Percentiles rank a stretch among this genome's conserved stretches.
phyloP scores from a whole-genome alignment of 2,797 vertebrate species.

The Heliangelus exortis region DNA sequence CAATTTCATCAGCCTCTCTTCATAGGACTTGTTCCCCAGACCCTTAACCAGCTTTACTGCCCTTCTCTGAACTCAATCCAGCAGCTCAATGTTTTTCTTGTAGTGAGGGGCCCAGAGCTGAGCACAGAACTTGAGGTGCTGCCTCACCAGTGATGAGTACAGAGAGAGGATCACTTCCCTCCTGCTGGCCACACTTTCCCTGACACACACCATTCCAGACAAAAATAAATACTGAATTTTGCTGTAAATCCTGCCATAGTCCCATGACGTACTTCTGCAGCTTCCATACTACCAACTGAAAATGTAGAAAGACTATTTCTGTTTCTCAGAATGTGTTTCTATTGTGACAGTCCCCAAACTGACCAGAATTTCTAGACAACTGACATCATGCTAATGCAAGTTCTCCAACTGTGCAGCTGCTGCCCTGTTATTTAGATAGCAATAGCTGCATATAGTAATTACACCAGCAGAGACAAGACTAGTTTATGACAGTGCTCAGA shows the following conservation, averaged over 20 bases:
- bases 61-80: too few relatives aligned
- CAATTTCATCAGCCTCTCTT: too few relatives aligned
- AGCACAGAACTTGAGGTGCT: too few relatives aligned
- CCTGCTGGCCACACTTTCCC: too few relatives aligned
- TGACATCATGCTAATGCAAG: neutral
- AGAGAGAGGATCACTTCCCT: too few relatives aligned
- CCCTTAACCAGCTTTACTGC: too few relatives aligned
- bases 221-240: neutral
- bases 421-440: slow-evolving; percentile 23
- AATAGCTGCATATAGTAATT: slow-evolving; percentile 45
- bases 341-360: neutral
- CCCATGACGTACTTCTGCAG: neutral
- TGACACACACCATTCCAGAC: neutral
- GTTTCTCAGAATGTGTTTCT: neutral
- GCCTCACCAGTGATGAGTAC: too few relatives aligned
- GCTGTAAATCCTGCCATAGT: neutral
- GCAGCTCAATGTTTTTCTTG: too few relatives aligned
- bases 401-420: slow-evolving; percentile 6
- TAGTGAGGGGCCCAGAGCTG: too few relatives aligned
- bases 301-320: neutral
- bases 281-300: neutral
- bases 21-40: too few relatives aligned
- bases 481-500: neutral
- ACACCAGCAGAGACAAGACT: neutral
- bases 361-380: neutral